Evolutionary conservation across 2,113 vertebrate genomes (phyloP).

Genomic region (Galemys pyrenaicus): DNA sequence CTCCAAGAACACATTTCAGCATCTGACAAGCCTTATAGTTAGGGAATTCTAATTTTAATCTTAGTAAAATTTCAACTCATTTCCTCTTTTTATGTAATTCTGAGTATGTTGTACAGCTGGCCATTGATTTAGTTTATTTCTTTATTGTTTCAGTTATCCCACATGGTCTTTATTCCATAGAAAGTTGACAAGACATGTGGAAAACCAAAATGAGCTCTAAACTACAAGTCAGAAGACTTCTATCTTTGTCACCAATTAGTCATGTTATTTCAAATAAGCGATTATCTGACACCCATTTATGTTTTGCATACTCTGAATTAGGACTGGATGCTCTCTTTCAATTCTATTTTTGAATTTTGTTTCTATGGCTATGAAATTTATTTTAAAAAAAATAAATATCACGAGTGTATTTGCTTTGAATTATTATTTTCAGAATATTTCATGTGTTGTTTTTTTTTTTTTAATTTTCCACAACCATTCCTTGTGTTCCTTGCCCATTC

Average conservation of each 20-base stretch:
- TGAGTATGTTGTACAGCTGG: background rate
- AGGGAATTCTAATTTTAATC: constrained; percentile 55
- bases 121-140: background rate
- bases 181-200: background rate
- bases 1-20: background rate
- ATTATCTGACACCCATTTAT: background rate
- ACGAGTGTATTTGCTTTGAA: constrained; percentile 16
- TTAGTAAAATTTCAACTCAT: constrained; percentile 39
- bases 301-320: background rate
- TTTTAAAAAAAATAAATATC: constrained; percentile 24
- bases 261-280: background rate
- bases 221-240: background rate
- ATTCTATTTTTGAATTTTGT: background rate
- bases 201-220: background rate
- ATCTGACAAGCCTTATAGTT: background rate
- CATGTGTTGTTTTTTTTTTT: background rate
- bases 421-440: constrained; percentile 38
- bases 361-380: background rate
- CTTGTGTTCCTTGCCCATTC: too few species aligned
- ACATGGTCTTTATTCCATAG: background rate
- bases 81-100: background rate
- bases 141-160: background rate
- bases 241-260: background rate
- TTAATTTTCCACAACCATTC: too few species aligned
- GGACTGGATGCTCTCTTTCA: background rate